Percentiles rank a stretch among this genome's conserved stretches.
phyloP scores from a whole-genome alignment of 2,888 invertebrate genomes.

The Cheilosia pagana region DNA sequence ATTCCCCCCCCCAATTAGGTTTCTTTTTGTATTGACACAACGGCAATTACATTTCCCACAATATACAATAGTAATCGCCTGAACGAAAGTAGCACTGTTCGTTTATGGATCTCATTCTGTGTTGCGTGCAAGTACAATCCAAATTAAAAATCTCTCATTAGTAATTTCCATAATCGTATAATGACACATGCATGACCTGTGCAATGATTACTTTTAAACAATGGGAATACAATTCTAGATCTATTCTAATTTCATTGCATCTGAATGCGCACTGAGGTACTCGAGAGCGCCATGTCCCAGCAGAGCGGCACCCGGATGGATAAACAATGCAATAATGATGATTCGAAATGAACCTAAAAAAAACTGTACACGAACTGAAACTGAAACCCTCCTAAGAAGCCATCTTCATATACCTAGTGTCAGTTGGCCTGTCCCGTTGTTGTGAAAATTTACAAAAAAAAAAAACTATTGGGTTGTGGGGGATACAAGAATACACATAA shows the following conservation, averaged over 20 bases:
- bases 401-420: conserved; percentile 32
- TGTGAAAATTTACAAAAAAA: conserved; percentile 60
- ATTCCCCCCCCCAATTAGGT: background rate
- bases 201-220: conserved; percentile 10
- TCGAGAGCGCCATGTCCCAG: conserved; percentile 44
- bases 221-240: conserved; percentile 1
- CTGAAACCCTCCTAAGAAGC: conserved; percentile 24
- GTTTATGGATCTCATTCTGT: background rate
- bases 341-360: conserved; percentile 41
- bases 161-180: conserved; percentile 16
- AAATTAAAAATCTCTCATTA: conserved; percentile 13
- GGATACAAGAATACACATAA: background rate
- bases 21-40: background rate
- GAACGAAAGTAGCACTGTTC: conserved; percentile 8
- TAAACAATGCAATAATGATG: conserved; percentile 57
- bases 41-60: conserved; percentile 1
- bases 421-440: conserved; percentile 22
- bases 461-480: conserved; percentile 47
- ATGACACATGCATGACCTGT: conserved; percentile 21
- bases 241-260: conserved; percentile 60
- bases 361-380: background rate
- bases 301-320: conserved; percentile 32
- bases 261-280: conserved; percentile 25
- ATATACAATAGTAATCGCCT: no score
- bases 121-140: background rate